Evolutionary conservation across 2,113 vertebrate genomes (phyloP), one percentile per base, ranked within the genome.

Genomic region (Ondatra zibethicus): DNA sequence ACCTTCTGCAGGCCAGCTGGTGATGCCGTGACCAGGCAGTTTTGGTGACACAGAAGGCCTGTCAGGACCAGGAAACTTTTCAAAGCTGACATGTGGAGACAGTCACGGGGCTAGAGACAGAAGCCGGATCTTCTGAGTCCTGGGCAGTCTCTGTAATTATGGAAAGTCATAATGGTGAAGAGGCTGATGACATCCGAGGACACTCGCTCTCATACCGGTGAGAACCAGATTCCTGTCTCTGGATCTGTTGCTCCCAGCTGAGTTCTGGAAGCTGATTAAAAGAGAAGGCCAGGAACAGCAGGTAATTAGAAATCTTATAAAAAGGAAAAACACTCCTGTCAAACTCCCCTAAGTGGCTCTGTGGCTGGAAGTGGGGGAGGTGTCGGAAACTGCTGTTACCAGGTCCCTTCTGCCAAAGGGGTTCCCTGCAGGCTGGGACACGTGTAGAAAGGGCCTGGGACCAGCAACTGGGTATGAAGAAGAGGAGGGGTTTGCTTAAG

Each of bases 201-300:
- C 16, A 7, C 80, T 39, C 39, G 47, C 61, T 94, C 80, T 93
- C 66, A 47, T 39, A 5, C 88, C 65, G 94, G 94, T 94, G 96
- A 96, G 96, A 97, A 94, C 94, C 89, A 80, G 94, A 91, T 52
- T 96, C 89, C 82, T 88, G 86, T 52, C 73, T 42, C 94, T 89
- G 77, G 94, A 42, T 96, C 89, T 85, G 12, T 63, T 45, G 93
- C 95, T 97, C 84, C 96, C 91, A 75, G 93, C 94, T 84, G 92
- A 77, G 89, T 91, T 92, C 93, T 97, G 96, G 96, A 97, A 96
- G 91, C 95, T 66, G 91, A 97, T 97, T 90, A 98, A 97, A 97
- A 97, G 96, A 95, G 96, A 95, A 91, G 33, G 78, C 78, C 50
- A 42, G 89, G 91, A 89, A 87, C 94, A 95, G 93, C 70, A 93